These are phyloP conservation scores for Cotesia chilonis DNA, from an alignment of 1,140 invertebrate species.

Conservation along the genomic window DNA sequence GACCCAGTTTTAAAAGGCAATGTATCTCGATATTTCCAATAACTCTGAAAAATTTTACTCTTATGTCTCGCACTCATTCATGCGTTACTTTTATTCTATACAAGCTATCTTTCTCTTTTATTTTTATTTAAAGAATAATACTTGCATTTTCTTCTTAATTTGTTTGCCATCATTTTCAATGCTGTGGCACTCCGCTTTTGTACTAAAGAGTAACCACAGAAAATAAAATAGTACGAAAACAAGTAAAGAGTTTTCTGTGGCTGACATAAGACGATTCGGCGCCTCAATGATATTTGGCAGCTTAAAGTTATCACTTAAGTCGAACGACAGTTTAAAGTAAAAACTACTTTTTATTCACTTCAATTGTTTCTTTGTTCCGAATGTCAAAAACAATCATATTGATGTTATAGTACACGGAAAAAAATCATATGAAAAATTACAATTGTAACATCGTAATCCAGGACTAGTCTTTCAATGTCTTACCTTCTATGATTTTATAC, in stretches of 20 bases:
- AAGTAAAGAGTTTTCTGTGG: too few relatives aligned
- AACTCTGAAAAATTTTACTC: conserved; percentile 11
- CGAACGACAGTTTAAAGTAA: not conserved
- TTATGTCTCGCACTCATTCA: conserved; percentile 1
- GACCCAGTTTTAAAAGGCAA: conserved; percentile 17
- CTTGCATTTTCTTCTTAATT: conserved; percentile 7
- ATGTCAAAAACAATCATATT: too few relatives aligned
- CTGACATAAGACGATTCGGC: not conserved
- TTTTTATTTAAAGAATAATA: not conserved
- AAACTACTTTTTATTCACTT: not conserved
- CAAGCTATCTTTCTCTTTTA: not conserved
- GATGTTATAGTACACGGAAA: not conserved
- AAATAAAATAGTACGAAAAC: too few relatives aligned
- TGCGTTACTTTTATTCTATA: not conserved
- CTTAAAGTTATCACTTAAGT: not conserved
- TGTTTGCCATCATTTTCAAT: conserved; percentile 5
- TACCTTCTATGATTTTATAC: too few relatives aligned
- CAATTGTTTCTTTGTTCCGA: not conserved
- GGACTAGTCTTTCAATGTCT: too few relatives aligned
- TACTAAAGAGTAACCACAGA: too few relatives aligned
- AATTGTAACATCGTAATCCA: too few relatives aligned
- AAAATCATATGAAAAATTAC: too few relatives aligned
- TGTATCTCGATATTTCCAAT: conserved; percentile 19
- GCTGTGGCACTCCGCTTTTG: not conserved
- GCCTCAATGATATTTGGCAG: not conserved